A percentile compares a stretch with the other conserved stretches of the same genome.
phyloP scores from a whole-genome alignment of 1,140 invertebrate genomes.

The Rhopalosiphum padi region DNA sequence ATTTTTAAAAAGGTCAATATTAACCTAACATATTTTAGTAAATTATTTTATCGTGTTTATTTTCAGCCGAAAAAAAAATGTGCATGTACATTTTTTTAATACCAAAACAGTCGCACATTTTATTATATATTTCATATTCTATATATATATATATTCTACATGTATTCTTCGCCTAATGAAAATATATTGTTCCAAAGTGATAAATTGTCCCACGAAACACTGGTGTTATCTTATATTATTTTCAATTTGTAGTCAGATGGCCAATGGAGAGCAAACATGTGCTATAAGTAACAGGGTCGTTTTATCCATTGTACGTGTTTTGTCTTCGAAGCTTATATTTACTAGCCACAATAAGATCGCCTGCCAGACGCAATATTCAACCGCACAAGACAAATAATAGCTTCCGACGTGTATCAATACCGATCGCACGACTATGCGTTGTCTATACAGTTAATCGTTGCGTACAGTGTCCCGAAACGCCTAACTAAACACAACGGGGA shows the following conservation, averaged over 20 bases:
- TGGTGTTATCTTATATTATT: slow-evolving; percentile 1
- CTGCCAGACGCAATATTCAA: slow-evolving; percentile 4
- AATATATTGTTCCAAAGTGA: neutral
- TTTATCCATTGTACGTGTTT: slow-evolving; percentile 26
- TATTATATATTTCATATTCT: neutral
- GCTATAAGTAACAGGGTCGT: neutral
- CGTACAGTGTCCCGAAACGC: neutral
- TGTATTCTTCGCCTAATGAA: neutral
- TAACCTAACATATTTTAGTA: neutral
- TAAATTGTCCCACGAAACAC: neutral
- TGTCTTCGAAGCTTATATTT: slow-evolving; percentile 31
- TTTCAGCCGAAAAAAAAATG: neutral
- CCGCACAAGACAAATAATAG: slow-evolving; percentile 1
- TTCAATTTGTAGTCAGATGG: slow-evolving; percentile 1
- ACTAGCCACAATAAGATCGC: neutral
- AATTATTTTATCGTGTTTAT: neutral
- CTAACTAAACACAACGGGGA: neutral
- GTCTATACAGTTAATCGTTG: neutral
- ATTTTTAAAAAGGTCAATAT: neutral
- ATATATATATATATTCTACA: neutral
- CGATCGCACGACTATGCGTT: neutral
- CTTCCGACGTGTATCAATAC: neutral
- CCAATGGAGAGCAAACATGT: neutral
- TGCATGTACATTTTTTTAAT: neutral
- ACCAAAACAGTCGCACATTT: neutral